Evolutionary conservation across 2,888 invertebrate genomes (phyloP), one percentile per base, ranked within the genome.

Genomic region (Boloria selene): DNA sequence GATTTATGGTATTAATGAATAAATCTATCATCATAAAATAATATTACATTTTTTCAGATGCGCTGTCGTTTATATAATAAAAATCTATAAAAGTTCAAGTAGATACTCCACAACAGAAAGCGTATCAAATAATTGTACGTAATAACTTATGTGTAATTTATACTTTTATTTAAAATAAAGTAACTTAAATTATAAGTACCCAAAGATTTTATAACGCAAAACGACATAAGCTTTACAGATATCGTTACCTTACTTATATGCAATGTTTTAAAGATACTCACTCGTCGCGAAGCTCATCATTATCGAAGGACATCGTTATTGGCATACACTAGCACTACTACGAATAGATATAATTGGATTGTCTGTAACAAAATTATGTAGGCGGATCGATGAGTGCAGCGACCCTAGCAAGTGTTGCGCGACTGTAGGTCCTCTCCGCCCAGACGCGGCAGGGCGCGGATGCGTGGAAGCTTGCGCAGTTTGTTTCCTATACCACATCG

Each of bases 261-360:
- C 18, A 16, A 31, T 49, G 0, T 51, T 16, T 13, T 45, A 51
- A 52, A 18, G 13, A 59, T 87, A 95, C 95, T 95, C 86, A 95
- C 95, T 95, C 95, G 79, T 95, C 95, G 69, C 93, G 89, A 72
- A 95, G 94, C 79, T 95, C 95, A 75, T 95, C 95, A 70, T 94
- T 94, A 74, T 93, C 93, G 79, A 95, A 90, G 70, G 95, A 94
- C 93, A 93, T 93, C 64, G 72, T 82, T 74, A 73, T 80, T 73
- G 72, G 73, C 72, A 70, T 72, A 75, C 76, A 78, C 79, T 75
- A 76, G 75, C 81, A 85, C 86, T 79, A 76, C 79, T 69, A 70
- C 68, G 64, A 70, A 59, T 64, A 51, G 54, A 65, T 73, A 71
- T 74, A 73, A 75, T 77, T 72, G 67, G 77, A 71, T 77, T 68